Percentiles rank a stretch among this genome's conserved stretches.
Conservation (phyloP, 1,140 invertebrate species). For the Listronotus oregonensis region DNA sequence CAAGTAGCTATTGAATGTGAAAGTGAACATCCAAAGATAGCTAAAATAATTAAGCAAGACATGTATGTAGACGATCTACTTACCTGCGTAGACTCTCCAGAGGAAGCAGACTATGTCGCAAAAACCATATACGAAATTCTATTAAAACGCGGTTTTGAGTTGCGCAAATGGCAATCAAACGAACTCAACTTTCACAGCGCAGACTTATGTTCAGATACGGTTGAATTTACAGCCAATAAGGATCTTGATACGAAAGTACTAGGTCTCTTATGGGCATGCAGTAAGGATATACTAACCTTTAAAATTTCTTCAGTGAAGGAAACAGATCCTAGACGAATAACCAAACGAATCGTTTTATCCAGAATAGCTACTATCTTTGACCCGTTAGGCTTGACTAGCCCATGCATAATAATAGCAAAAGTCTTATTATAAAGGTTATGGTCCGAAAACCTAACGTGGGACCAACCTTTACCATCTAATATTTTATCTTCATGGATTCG, state of each 20-base stretch:
- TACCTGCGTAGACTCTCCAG: slow-evolving; percentile 39
- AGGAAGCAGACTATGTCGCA: slow-evolving; percentile 34
- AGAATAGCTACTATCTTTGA: slow-evolving; percentile 52
- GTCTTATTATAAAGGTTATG: slow-evolving; percentile 55
- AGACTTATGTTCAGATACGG: neutral
- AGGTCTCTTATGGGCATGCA: slow-evolving; percentile 18
- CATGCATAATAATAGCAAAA: slow-evolving; percentile 52
- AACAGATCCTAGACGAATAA: neutral
- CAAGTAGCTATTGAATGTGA: slow-evolving; percentile 37
- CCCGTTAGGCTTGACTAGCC: slow-evolving; percentile 53
- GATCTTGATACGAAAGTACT: slow-evolving; percentile 20
- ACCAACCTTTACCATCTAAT: slow-evolving; percentile 36
- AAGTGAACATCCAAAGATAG: slow-evolving; percentile 32
- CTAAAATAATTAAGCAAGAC: slow-evolving; percentile 40
- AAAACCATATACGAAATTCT: slow-evolving; percentile 23
- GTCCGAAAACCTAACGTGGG: slow-evolving; percentile 53
- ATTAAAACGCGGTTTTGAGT: slow-evolving; percentile 39
- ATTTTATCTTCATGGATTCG: too few species aligned
- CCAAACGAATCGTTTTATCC: slow-evolving; percentile 37
- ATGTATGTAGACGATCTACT: slow-evolving; percentile 56
- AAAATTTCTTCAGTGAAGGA: slow-evolving; percentile 4
- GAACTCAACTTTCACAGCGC: too few species aligned
- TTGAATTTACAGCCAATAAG: neutral
- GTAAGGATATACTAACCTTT: slow-evolving; percentile 9
- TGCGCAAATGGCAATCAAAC: slow-evolving; percentile 55